phyloP scores from a whole-genome alignment of 2,797 vertebrate species.

The Discoglossus pictus region DNA sequence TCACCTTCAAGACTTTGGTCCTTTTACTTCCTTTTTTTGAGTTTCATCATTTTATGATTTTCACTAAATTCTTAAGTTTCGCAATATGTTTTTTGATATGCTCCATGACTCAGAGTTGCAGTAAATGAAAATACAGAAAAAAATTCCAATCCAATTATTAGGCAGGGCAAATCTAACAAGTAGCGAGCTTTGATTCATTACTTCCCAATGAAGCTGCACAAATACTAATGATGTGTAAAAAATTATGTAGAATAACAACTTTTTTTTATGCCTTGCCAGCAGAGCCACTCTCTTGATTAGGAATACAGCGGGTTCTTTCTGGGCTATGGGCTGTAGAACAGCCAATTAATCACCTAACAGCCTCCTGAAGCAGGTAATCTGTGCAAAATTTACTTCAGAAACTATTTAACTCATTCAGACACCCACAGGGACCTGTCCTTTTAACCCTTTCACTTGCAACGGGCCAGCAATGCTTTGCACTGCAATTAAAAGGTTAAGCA shows the following conservation, averaged over 20 bases:
- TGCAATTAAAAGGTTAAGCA: too few relatives aligned
- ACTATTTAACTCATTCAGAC: not conserved
- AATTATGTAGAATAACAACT: slow-evolving; percentile 35
- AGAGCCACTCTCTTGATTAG: slow-evolving; percentile 20
- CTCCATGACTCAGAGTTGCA: not conserved
- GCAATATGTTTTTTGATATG: too few relatives aligned
- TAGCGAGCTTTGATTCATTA: slow-evolving; percentile 30
- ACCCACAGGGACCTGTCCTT: too few relatives aligned
- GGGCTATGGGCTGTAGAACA: slow-evolving; percentile 18
- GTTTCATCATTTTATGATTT: too few relatives aligned
- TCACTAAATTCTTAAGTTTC: too few relatives aligned
- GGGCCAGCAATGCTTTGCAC: too few relatives aligned
- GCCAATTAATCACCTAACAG: slow-evolving; percentile 28
- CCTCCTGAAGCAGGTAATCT: slow-evolving; percentile 11
- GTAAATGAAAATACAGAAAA: slow-evolving; percentile 1
- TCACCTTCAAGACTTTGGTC: too few relatives aligned
- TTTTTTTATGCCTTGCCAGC: slow-evolving; percentile 15
- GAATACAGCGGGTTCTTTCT: slow-evolving; percentile 17
- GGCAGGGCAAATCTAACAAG: slow-evolving; percentile 24
- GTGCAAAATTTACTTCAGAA: not conserved
- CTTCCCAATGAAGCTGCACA: slow-evolving; percentile 39
- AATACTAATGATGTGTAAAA: slow-evolving; percentile 38
- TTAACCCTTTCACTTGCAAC: too few relatives aligned
- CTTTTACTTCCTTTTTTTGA: too few relatives aligned
- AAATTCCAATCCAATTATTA: slow-evolving; percentile 21